These are phyloP conservation scores for Ceyx erithaca DNA, from an alignment of 2,797 vertebrate genomes.

Conservation along the genomic window DNA sequence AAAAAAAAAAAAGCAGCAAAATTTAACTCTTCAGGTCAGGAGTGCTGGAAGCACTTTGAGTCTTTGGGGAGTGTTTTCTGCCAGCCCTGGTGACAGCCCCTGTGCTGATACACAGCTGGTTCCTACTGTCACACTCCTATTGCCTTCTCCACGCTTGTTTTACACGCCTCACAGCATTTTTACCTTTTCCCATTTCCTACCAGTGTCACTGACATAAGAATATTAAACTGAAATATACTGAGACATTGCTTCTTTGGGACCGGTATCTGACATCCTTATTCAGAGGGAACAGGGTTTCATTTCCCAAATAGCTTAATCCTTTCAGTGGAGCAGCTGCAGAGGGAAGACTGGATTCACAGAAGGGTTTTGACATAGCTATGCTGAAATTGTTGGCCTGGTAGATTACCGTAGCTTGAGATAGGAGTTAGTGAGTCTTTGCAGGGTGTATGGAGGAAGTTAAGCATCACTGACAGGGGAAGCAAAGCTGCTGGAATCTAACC, in stretches of 20 bases:
- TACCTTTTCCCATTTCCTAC: constrained; percentile 10
- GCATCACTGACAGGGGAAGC: fast-evolving
- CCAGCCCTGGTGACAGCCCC: neutral
- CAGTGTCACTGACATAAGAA: neutral
- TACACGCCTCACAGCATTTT: neutral
- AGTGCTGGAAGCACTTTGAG: neutral
- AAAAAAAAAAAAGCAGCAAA: neutral
- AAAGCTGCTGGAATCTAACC: neutral
- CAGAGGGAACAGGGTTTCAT: neutral
- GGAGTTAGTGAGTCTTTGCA: neutral
- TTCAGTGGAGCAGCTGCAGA: neutral
- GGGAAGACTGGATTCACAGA: neutral
- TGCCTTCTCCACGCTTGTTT: neutral
- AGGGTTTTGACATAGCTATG: neutral
- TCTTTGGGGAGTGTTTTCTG: neutral
- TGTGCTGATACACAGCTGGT: neutral
- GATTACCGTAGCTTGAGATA: neutral
- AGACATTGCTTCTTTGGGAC: neutral
- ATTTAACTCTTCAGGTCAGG: neutral
- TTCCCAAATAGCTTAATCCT: neutral
- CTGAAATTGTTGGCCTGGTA: neutral
- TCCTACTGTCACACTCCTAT: neutral
- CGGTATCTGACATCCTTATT: neutral
- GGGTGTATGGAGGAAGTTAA: neutral
- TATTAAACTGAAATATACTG: neutral